These are phyloP conservation scores for Notamacropus eugenii DNA, from an alignment of 2,797 vertebrate genomes.

Conservation along the genomic window DNA sequence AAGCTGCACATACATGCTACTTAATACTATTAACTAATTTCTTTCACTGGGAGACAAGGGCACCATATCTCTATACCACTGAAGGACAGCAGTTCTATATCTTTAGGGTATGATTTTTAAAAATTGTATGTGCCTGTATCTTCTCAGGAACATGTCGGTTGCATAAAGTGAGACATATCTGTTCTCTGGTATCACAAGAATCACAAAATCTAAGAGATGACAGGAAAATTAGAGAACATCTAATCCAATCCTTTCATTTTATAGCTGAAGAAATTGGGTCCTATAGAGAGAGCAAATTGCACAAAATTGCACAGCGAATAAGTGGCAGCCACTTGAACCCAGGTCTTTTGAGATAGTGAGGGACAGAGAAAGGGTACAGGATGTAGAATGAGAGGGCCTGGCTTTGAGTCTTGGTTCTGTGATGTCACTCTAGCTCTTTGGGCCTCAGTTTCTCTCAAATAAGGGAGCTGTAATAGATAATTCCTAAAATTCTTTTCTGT, in stretches of 20 bases:
- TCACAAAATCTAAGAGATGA: not conserved
- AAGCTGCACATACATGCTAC: not conserved
- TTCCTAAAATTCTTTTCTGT: not conserved
- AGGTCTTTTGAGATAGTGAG: not conserved
- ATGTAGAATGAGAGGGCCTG: not conserved
- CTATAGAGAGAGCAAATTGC: not conserved
- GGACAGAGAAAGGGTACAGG: not conserved
- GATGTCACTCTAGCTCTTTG: not conserved
- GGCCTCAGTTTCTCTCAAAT: not conserved
- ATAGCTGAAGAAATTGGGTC: not conserved
- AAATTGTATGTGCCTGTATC: not conserved
- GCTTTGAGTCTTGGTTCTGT: not conserved
- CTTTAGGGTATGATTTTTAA: not conserved
- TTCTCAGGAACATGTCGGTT: not conserved
- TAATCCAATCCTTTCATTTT: not conserved
- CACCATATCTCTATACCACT: not conserved
- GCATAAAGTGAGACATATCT: not conserved
- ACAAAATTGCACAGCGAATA: not conserved
- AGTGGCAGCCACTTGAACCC: not conserved
- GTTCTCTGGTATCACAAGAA: not conserved
- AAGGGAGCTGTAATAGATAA: not conserved
- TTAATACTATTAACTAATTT: not conserved
- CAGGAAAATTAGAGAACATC: not conserved
- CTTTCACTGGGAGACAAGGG: not conserved
- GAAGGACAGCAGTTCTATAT: not conserved